Evolutionary conservation across 2,797 vertebrate genomes (phyloP).

Genomic region (Micromesistius poutassou): DNA sequence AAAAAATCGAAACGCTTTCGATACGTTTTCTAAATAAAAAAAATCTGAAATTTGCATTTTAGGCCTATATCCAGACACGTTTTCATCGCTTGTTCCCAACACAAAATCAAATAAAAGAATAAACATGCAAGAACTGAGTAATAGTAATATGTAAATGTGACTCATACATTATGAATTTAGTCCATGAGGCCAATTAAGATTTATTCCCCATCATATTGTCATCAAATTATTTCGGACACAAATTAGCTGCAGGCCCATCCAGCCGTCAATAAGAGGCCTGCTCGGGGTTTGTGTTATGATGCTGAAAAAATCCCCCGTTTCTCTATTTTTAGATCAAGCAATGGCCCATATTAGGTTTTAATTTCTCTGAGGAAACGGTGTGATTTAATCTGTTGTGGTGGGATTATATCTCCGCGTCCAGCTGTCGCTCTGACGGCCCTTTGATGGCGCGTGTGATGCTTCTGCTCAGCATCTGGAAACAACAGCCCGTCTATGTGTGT

Average conservation of each 20-base stretch:
- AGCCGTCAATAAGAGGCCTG: not conserved
- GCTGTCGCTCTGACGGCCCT: slow-evolving; percentile 62
- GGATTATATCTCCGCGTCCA: slow-evolving; percentile 43
- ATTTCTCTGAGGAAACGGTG: slow-evolving; percentile 25
- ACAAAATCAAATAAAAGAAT: not conserved
- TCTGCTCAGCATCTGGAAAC: slow-evolving; percentile 45
- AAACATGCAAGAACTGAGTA: not conserved
- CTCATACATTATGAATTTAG: not conserved
- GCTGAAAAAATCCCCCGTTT: not conserved
- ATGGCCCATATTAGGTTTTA: slow-evolving; percentile 18
- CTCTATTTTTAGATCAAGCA: not conserved
- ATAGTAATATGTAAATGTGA: not conserved
- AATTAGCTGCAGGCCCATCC: not conserved
- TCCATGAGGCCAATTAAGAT: not conserved
- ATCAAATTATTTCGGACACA: not conserved
- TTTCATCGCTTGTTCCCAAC: not conserved
- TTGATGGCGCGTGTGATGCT: slow-evolving; percentile 50
- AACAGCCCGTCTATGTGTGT: not conserved
- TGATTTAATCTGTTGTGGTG: slow-evolving; percentile 39
- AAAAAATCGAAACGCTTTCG: not conserved
- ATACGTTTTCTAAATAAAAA: not conserved
- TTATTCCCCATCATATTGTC: not conserved
- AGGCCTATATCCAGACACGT: no score
- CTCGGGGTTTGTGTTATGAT: not conserved
- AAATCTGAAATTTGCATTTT: not conserved